phyloP scores from a whole-genome alignment of 2,797 vertebrate species.

The Geotrypetes seraphini region DNA sequence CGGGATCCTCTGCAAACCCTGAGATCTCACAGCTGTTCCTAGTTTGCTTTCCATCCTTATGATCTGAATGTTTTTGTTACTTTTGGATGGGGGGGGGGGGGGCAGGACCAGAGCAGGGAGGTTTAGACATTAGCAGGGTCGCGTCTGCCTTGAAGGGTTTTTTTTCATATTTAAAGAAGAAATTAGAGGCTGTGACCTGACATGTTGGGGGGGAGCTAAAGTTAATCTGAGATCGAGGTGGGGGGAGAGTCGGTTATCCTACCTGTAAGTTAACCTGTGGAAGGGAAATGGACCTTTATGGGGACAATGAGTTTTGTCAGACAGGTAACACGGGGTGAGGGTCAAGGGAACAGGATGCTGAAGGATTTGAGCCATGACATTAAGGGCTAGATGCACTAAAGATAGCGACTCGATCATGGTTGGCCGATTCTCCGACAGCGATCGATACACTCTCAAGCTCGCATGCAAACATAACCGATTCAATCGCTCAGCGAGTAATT shows the following conservation, averaged over 20 bases:
- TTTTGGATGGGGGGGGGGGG: no score
- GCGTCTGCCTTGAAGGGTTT: conserved; percentile 28
- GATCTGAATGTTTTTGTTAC: conserved; percentile 30
- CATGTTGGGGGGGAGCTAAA: conserved; percentile 45
- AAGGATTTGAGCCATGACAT: no score
- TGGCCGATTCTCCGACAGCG: no score
- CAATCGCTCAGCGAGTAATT: no score
- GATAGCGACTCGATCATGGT: no score
- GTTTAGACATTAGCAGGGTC: conserved; percentile 14
- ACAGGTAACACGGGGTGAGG: accelerated
- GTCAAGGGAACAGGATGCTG: no score
- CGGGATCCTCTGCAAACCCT: conserved; percentile 15
- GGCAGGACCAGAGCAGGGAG: conserved; percentile 15
- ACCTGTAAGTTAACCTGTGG: conserved; percentile 37
- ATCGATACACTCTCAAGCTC: no score
- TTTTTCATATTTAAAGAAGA: no score
- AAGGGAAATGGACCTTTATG: conserved; percentile 14
- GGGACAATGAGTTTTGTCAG: not conserved
- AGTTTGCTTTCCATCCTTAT: conserved; percentile 13
- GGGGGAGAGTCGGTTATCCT: no score
- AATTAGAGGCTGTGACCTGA: conserved; percentile 39
- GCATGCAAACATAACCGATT: no score
- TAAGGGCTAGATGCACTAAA: no score
- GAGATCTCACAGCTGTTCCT: conserved; percentile 49
- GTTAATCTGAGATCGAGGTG: conserved; percentile 47